phyloP scores from a whole-genome alignment of 2,888 invertebrate genomes.

The Lepidochitona cinerea region DNA sequence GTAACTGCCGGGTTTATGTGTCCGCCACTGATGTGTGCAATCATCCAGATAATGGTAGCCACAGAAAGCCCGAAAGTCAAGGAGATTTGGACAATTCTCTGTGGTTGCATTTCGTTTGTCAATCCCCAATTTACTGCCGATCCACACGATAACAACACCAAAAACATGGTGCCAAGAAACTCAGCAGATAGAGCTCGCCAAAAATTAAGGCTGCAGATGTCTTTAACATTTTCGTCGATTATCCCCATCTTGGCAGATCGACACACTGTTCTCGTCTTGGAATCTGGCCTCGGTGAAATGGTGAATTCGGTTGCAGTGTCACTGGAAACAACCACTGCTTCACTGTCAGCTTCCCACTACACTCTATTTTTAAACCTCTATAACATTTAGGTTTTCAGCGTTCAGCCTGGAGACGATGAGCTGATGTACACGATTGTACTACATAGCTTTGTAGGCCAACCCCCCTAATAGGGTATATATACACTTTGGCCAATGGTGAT shows the following conservation, averaged over 20 bases:
- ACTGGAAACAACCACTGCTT: too few relatives aligned
- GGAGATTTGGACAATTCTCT: constrained; percentile 79
- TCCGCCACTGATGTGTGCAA: constrained; percentile 87
- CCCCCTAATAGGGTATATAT: too few relatives aligned
- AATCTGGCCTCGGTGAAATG: too few relatives aligned
- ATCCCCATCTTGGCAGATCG: background rate
- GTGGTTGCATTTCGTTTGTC: constrained; percentile 58
- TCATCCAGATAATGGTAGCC: constrained; percentile 84
- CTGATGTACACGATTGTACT: too few relatives aligned
- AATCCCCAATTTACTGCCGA: constrained; percentile 69
- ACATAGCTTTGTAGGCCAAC: too few relatives aligned
- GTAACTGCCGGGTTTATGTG: constrained; percentile 71
- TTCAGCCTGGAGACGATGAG: too few relatives aligned
- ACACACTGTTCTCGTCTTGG: too few relatives aligned
- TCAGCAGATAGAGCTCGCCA: constrained; percentile 90
- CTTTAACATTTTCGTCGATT: constrained; percentile 43
- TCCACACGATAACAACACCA: constrained; percentile 90
- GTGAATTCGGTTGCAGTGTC: too few relatives aligned
- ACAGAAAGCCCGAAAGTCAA: constrained; percentile 90
- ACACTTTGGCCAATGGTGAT: too few relatives aligned
- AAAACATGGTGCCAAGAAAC: constrained; percentile 87
- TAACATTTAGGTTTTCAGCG: too few relatives aligned
- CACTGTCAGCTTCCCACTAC: too few relatives aligned
- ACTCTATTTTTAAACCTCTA: too few relatives aligned
- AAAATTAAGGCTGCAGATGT: constrained; percentile 69